phyloP scores from a whole-genome alignment of 2,113 vertebrate species.

The Triplophysa rosa region DNA sequence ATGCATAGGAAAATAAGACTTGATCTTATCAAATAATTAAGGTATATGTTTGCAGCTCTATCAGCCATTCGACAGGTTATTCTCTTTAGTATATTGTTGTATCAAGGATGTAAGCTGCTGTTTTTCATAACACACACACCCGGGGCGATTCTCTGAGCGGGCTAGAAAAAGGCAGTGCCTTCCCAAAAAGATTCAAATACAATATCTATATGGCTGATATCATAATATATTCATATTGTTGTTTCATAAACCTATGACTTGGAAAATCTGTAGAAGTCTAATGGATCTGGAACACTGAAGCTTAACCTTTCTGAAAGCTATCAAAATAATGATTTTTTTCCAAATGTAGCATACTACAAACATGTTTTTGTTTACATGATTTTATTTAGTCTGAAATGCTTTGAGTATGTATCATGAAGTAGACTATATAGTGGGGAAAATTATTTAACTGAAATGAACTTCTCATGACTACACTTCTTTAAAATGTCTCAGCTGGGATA shows the following conservation, averaged over 20 bases:
- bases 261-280: too few species aligned
- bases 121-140: background rate
- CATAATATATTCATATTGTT: too few species aligned
- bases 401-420: background rate
- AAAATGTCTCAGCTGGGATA: background rate
- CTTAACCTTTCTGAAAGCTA: too few species aligned
- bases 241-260: too few species aligned
- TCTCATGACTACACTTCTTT: slow-evolving; percentile 5
- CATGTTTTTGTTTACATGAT: too few species aligned
- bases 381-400: background rate
- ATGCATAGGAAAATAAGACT: slow-evolving; percentile 21
- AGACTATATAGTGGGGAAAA: background rate
- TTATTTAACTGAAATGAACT: slow-evolving; percentile 13
- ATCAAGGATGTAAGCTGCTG: slow-evolving; percentile 2
- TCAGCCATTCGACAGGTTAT: slow-evolving; percentile 9
- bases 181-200: too few species aligned
- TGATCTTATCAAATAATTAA: slow-evolving; percentile 42
- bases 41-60: slow-evolving; percentile 7
- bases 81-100: slow-evolving; percentile 4
- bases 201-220: too few species aligned
- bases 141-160: too few species aligned
- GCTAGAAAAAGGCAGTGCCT: too few species aligned
- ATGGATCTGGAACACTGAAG: too few species aligned
- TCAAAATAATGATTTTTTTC: too few species aligned
- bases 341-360: too few species aligned